phyloP scores from a whole-genome alignment of 2,888 invertebrate genomes.

The Drosophila demipolita region DNA sequence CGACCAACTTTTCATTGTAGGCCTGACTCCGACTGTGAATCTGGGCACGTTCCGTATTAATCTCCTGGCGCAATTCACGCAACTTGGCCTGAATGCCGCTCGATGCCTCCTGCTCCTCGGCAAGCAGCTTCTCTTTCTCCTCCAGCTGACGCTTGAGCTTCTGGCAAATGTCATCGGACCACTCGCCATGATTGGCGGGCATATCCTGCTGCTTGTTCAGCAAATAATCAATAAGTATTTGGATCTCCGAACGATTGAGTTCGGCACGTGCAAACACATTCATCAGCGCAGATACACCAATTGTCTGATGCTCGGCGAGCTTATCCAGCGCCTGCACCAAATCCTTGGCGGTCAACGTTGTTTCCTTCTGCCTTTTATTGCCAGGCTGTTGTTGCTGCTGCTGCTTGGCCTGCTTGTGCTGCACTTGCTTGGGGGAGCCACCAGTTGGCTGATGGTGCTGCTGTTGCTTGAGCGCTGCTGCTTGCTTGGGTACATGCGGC shows the following conservation, averaged over 20 bases:
- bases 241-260: slow-evolving; percentile 94
- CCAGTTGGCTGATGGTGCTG: slow-evolving; percentile 70
- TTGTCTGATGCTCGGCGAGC: slow-evolving; percentile 89
- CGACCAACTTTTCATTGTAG: slow-evolving; percentile 80
- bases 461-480: slow-evolving; percentile 62
- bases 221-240: slow-evolving; percentile 94
- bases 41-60: slow-evolving; percentile 84
- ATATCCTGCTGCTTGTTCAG: slow-evolving; percentile 95
- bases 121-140: slow-evolving; percentile 92
- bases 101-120: slow-evolving; percentile 91
- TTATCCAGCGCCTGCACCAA: slow-evolving; percentile 79
- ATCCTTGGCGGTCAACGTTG: slow-evolving; percentile 77
- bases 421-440: slow-evolving; percentile 81
- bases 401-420: slow-evolving; percentile 69
- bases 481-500: slow-evolving; percentile 72
- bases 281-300: slow-evolving; percentile 89
- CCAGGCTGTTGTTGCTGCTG: slow-evolving; percentile 85
- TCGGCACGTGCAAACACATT: slow-evolving; percentile 92
- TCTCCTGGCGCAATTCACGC: slow-evolving; percentile 89
- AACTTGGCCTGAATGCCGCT: slow-evolving; percentile 91
- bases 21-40: slow-evolving; percentile 81
- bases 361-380: slow-evolving; percentile 84
- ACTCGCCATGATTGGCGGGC: slow-evolving; percentile 91
- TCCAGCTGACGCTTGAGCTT: slow-evolving; percentile 94
- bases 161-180: slow-evolving; percentile 95